Percentiles rank a stretch among this genome's conserved stretches.
Conservation (phyloP, 2,888 invertebrate species). For the Calameuta pallipes region DNA sequence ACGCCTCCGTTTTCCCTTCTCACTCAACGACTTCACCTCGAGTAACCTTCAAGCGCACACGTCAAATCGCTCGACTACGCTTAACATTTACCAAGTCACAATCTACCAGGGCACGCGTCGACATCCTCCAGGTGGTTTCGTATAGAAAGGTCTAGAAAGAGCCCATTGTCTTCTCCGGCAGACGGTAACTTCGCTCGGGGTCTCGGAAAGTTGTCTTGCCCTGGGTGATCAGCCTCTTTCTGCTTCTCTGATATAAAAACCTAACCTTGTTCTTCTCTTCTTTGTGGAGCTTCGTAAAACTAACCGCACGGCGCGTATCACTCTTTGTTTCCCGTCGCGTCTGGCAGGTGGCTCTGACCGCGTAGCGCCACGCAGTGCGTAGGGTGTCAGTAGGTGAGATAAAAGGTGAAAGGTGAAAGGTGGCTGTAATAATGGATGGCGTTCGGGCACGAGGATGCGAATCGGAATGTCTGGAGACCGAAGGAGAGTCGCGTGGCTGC, state of each 20-base stretch:
- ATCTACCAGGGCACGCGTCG: constrained; percentile 40
- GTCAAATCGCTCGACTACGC: constrained; percentile 15
- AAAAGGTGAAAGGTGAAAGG: not conserved
- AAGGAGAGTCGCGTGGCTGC: constrained; percentile 4
- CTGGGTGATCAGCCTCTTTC: not conserved
- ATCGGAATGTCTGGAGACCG: not conserved
- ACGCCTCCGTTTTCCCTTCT: constrained; percentile 41
- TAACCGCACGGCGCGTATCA: not conserved
- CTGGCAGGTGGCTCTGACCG: not conserved
- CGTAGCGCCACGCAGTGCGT: not conserved
- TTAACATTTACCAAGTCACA: not conserved
- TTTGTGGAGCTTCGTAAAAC: not conserved
- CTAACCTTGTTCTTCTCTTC: not conserved
- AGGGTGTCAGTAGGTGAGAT: not conserved
- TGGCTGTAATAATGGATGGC: not conserved
- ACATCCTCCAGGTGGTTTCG: constrained; percentile 46
- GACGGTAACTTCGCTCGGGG: not conserved
- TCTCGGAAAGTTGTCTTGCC: not conserved
- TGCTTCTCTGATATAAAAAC: not conserved
- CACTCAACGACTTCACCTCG: constrained; percentile 28
- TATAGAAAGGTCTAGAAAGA: not conserved
- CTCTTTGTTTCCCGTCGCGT: not conserved
- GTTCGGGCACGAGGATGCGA: not conserved
- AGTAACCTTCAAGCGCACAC: constrained; percentile 33
- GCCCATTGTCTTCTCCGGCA: not conserved